These are phyloP conservation scores for Catharus bicknelli DNA, from an alignment of 2,113 vertebrate species.

Conservation along the genomic window DNA sequence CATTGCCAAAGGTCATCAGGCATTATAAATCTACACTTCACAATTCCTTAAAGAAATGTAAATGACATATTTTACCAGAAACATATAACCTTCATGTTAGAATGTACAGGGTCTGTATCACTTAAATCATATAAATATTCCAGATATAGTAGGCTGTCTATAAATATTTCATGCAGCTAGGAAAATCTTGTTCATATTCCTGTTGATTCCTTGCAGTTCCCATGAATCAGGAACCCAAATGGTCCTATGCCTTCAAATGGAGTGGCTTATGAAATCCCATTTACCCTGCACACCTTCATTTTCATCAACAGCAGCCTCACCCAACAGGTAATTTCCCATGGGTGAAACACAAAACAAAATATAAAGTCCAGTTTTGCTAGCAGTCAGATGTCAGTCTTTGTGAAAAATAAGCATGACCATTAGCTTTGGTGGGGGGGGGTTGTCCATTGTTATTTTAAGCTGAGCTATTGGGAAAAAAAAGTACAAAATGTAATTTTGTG, in stretches of 20 bases:
- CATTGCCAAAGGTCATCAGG: not conserved
- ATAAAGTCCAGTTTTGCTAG: not conserved
- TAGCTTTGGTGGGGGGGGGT: rapidly evolving
- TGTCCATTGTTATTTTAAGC: not conserved
- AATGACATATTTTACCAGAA: not conserved
- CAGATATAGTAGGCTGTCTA: not conserved
- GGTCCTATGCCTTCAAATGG: not conserved
- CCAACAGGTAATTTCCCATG: not conserved
- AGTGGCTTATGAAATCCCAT: not conserved
- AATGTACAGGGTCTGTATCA: not conserved
- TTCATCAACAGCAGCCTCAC: not conserved
- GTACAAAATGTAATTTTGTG: not conserved
- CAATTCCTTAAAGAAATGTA: not conserved
- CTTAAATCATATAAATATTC: not conserved
- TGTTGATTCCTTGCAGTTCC: not conserved
- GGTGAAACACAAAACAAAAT: not conserved
- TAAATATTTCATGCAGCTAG: not conserved
- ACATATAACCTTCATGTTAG: not conserved
- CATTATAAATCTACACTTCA: not conserved
- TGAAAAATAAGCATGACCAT: not conserved
- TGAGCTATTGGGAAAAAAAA: not conserved
- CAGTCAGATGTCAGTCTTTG: not conserved
- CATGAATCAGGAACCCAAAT: not conserved
- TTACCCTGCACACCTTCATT: not conserved
- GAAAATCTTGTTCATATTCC: not conserved